phyloP scores from a whole-genome alignment of 2,113 vertebrate genomes.

The Limnothrissa miodon region DNA sequence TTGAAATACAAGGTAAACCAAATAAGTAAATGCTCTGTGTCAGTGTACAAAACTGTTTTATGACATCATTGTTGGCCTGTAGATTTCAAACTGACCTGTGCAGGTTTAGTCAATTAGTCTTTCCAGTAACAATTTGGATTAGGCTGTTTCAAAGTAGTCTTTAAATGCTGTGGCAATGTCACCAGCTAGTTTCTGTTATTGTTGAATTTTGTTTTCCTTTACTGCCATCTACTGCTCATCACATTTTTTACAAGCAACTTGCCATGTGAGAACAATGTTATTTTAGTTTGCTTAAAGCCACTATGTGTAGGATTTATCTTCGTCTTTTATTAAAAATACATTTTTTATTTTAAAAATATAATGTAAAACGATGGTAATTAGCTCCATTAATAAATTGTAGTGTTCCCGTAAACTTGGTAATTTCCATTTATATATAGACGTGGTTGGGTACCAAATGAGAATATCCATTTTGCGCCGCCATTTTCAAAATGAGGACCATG shows the following conservation, averaged over 20 bases:
- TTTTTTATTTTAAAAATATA: too few relatives aligned
- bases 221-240: not conserved
- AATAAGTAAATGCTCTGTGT: not conserved
- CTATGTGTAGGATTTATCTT: too few relatives aligned
- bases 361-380: too few relatives aligned
- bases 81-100: not conserved
- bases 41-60: not conserved
- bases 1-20: not conserved
- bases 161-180: not conserved
- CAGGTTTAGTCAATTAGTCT: not conserved
- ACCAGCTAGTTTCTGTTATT: not conserved
- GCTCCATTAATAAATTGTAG: too few relatives aligned
- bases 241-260: not conserved
- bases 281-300: not conserved
- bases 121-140: not conserved
- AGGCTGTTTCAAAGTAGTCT: not conserved
- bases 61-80: not conserved
- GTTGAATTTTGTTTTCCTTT: not conserved
- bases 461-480: too few relatives aligned
- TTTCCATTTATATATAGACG: too few relatives aligned
- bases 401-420: too few relatives aligned
- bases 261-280: not conserved
- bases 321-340: too few relatives aligned
- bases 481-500: too few relatives aligned
- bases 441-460: too few relatives aligned